phyloP scores from a whole-genome alignment of 2,888 invertebrate species.

The Syritta pipiens region DNA sequence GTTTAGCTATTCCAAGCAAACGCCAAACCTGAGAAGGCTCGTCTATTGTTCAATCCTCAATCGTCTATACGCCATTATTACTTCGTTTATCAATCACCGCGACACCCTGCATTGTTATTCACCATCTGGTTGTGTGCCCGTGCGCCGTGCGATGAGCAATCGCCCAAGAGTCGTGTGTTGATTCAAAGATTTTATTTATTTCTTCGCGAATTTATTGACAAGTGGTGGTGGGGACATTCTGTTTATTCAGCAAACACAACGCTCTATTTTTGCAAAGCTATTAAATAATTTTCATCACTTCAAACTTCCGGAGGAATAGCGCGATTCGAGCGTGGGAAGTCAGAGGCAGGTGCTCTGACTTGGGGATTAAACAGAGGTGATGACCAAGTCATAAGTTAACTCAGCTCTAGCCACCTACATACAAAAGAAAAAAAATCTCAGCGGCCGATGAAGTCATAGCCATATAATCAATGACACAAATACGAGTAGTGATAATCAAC shows the following conservation, averaged over 20 bases:
- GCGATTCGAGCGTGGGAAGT: background rate
- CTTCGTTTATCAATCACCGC: no score
- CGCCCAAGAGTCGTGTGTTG: background rate
- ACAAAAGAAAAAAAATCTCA: background rate
- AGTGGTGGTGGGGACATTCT: constrained; percentile 20
- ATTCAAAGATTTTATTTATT: constrained; percentile 9
- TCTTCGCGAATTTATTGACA: constrained; percentile 17
- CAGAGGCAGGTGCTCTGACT: background rate
- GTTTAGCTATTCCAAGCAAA: no score
- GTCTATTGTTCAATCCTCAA: no score
- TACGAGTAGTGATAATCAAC: no score
- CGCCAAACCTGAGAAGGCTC: no score
- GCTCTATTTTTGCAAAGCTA: background rate
- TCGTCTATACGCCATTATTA: no score
- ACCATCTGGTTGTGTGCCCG: constrained; percentile 3
- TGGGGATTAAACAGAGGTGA: background rate
- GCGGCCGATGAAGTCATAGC: constrained; percentile 6
- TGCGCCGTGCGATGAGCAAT: background rate
- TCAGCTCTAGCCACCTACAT: background rate
- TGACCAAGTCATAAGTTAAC: background rate
- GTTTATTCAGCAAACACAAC: constrained; percentile 3
- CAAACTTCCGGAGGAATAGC: background rate
- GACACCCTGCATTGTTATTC: background rate
- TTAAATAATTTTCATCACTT: background rate
- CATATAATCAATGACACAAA: constrained; percentile 12